Evolutionary conservation across 2,797 vertebrate species (phyloP), one percentile per base, ranked within the genome.

Genomic region (Alouatta caraya): DNA sequence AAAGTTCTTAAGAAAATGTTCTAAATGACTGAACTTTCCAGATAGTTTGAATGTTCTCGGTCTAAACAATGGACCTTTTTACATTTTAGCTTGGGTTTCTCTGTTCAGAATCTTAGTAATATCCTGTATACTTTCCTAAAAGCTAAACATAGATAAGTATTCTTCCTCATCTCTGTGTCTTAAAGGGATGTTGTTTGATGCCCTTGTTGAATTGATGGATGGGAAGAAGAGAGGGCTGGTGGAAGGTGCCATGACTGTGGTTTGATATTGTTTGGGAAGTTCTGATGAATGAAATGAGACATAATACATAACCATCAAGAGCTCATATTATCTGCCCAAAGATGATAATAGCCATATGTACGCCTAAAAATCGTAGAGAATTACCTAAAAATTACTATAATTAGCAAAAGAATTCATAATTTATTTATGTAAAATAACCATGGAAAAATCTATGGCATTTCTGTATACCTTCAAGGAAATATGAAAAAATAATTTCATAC

Each of bases 361-460:
- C 15, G 33, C 72, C 55, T 85, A 75, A 81, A 90, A 88, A 88
- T 78, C 64, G 12, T 84, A 75, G 78, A 88, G 17, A 96, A 87
- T 50, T 87, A 1, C 70, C 73, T 72, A 42, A 48, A 90, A 96
- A 88, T 55, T 46, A 12, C 26, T 78, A 24, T n/a, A 75, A 39
- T 90, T 92, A 75, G 24, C 33, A 90, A 64, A 70, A 87, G 28
- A 87, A 55, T 93, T 85, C 92, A 3, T 90, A 90, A 57, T 96
- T 80, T 80, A 52, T 44, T 50, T 46, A 8, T 73, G 13, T 90
- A 64, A 96, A 80, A 42, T 55, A 84, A 80, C 48, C 61, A 61
- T 84, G 30, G 76, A 52, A 73, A 96, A 88, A 50, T 83, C 37
- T 87, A 4, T 26, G 75, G 7, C 19, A 70, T 83, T 93, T 93